Conservation (phyloP, 2,797 vertebrate genomes). For the Calcarius lapponicus region DNA sequence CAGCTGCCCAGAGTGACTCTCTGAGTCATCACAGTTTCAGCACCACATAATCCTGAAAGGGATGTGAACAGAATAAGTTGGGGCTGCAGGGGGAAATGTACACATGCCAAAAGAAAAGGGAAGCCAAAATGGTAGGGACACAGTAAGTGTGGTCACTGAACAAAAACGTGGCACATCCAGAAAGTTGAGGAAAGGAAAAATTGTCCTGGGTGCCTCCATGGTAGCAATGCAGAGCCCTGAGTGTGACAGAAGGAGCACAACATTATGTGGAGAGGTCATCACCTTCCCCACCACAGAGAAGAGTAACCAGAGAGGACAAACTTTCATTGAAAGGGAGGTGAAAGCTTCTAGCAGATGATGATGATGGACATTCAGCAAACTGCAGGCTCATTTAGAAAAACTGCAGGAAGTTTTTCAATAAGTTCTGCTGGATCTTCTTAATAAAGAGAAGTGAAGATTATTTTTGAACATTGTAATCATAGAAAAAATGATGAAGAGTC, state of each 20-base stretch:
- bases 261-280: fast-evolving
- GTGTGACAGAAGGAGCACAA: not conserved
- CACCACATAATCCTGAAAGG: not conserved
- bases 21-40: not conserved
- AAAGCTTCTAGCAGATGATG: not conserved
- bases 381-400: not conserved
- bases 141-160: not conserved
- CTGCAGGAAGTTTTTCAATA: not conserved
- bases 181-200: not conserved
- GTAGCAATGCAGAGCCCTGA: not conserved
- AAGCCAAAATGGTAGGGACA: not conserved
- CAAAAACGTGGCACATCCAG: not conserved
- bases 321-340: not conserved
- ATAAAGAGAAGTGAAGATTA: not conserved
- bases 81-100: not conserved
- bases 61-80: not conserved
- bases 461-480: not conserved
- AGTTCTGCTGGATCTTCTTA: not conserved
- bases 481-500: not conserved
- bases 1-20: not conserved
- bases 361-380: not conserved
- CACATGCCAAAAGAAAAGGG: not conserved
- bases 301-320: not conserved
- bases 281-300: not conserved
- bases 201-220: not conserved